Conservation (phyloP, 2,797 vertebrate genomes). For the Falco novaeseelandiae region DNA sequence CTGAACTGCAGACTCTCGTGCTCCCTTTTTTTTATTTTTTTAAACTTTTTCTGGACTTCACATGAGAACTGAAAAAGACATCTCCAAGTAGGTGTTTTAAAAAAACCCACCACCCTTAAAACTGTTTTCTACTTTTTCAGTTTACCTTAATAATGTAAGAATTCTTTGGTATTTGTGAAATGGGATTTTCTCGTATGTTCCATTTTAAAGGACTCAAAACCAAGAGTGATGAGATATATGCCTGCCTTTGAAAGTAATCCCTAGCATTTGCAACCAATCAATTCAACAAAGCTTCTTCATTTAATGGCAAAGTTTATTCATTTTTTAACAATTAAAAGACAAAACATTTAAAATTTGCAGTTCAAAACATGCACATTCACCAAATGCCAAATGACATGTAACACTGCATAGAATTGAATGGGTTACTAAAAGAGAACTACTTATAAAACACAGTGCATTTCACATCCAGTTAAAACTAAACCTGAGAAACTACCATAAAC, state of each 20-base stretch:
- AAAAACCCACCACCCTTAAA: background rate
- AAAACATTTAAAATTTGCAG: slow-evolving; percentile 93
- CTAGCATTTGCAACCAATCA: slow-evolving; percentile 20
- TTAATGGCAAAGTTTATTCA: slow-evolving; percentile 90
- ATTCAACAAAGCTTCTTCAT: slow-evolving; percentile 19
- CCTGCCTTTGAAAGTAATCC: background rate
- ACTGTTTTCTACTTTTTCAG: background rate
- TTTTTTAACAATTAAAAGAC: slow-evolving; percentile 93
- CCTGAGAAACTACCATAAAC: slow-evolving; percentile 88
- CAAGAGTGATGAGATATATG: background rate
- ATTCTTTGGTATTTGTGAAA: background rate
- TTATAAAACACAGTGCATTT: slow-evolving; percentile 80
- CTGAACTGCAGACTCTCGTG: background rate
- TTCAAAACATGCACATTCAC: slow-evolving; percentile 96
- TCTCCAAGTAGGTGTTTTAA: background rate
- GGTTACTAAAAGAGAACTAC: slow-evolving; percentile 76
- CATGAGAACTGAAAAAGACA: background rate
- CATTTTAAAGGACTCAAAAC: background rate
- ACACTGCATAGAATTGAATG: slow-evolving; percentile 81
- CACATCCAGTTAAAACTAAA: slow-evolving; percentile 85
- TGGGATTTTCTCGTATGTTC: background rate
- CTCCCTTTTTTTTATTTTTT: background rate
- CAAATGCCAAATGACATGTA: slow-evolving; percentile 84
- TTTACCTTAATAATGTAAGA: background rate
- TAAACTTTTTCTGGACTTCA: background rate